Percentiles rank a stretch among this genome's conserved stretches.
These are phyloP conservation scores for Bambusicola thoracicus DNA, from an alignment of 2,113 vertebrate species.

Conservation along the genomic window DNA sequence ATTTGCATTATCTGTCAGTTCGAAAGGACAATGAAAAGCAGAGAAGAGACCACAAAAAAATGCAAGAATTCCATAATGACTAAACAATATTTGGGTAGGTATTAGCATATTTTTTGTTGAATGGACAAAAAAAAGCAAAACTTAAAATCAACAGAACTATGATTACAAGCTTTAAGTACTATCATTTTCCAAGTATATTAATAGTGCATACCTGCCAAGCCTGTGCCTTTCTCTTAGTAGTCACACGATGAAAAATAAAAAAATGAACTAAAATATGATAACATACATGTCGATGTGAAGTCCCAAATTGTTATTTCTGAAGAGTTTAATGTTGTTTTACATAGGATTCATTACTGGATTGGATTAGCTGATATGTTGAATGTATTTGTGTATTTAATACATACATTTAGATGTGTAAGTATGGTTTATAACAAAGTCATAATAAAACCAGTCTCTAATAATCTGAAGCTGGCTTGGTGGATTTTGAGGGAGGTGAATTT, in stretches of 20 bases:
- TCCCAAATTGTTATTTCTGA: background rate
- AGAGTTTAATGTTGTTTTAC: background rate
- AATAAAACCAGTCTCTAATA: background rate
- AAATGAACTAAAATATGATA: background rate
- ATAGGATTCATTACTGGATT: background rate
- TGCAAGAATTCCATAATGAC: background rate
- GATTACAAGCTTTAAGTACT: background rate
- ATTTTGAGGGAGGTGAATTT: no score
- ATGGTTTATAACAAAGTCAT: background rate
- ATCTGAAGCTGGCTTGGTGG: background rate
- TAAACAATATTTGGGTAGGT: fast-evolving
- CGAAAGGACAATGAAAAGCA: background rate
- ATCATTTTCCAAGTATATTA: background rate
- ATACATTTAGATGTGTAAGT: background rate
- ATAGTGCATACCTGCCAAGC: background rate
- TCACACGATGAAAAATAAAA: background rate
- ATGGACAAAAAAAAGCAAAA: background rate
- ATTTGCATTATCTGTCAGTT: background rate
- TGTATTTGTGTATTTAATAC: background rate
- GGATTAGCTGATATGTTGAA: background rate
- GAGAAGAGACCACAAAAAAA: background rate
- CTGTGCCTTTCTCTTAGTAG: background rate
- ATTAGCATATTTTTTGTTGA: background rate
- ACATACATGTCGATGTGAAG: background rate
- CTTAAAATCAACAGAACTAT: background rate